Conservation (phyloP, 1,140 invertebrate genomes). For the Helicoverpa zea region DNA sequence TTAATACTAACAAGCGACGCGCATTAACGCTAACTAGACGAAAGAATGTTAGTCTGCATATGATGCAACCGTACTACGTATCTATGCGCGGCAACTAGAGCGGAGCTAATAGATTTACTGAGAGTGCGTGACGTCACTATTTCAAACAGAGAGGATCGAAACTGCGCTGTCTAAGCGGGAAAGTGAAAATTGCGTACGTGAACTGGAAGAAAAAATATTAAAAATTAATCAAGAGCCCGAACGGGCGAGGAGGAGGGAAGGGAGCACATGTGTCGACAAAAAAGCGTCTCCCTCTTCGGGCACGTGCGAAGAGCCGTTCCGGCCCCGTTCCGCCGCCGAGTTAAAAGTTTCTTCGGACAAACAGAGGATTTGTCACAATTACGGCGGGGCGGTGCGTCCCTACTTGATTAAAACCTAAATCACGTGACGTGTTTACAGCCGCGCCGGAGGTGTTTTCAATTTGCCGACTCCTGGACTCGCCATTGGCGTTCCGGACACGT, state of each 20-base stretch:
- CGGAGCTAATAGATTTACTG: constrained; percentile 64
- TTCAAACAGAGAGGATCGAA: constrained; percentile 61
- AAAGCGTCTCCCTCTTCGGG: constrained; percentile 76
- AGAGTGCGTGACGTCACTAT: constrained; percentile 65
- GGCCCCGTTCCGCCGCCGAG: constrained; percentile 74
- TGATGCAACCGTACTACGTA: constrained; percentile 56
- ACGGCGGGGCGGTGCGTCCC: constrained; percentile 80
- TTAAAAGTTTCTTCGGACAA: constrained; percentile 86
- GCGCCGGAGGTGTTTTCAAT: constrained; percentile 85
- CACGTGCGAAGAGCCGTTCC: constrained; percentile 80
- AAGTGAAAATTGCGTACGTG: constrained; percentile 86
- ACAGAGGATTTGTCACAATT: constrained; percentile 87
- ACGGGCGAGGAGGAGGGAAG: constrained; percentile 54
- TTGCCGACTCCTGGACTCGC: constrained; percentile 78
- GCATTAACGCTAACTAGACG: constrained; percentile 74
- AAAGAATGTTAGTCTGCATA: constrained; percentile 61
- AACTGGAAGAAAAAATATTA: constrained; percentile 86
- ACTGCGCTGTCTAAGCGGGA: constrained; percentile 69
- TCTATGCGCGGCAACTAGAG: constrained; percentile 58
- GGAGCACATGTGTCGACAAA: constrained; percentile 85
- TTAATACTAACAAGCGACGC: constrained; percentile 73
- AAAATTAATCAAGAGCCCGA: constrained; percentile 84
- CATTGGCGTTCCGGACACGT: constrained; percentile 84
- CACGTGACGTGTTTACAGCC: constrained; percentile 87
- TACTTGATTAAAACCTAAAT: constrained; percentile 87